Base-by-base conservation (phyloP, 2,797 vertebrate genomes). In the Danio jaintianensis region DNA sequence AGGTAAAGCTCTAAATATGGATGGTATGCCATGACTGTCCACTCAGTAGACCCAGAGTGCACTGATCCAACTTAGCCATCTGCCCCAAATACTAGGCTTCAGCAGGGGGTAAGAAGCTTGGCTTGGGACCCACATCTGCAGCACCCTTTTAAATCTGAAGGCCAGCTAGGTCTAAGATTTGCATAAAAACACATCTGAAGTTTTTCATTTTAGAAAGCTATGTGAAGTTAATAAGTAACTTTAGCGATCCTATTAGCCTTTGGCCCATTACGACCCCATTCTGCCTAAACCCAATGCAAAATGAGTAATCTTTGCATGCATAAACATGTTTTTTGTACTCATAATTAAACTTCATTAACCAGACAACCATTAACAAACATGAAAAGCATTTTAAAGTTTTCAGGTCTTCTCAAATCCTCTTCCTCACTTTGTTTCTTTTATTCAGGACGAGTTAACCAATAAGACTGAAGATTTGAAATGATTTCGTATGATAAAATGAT, bases 41-140 rank as follows among this genome's bases (percentile, higher is more conserved):
- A 52, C 47, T 78, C 55, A 67, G 10, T 48, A 59, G 64, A 56
- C 80, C 36, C 55, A 80, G 29, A 45, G 80, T 75, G 43, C 2
- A 6, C 70, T 88, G 85, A 90, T 87, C 87, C 86, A 75, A 64
- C 80, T 84, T 77, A 85, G 83, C 82, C 87, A 85, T 89, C 85
- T 91, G 89, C 80, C 84, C 85, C 84, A 85, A 87, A 87, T 87
- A 86, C 83, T 75, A 79, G 42, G 70, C 48, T 38, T 81, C 75
- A 73, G 71, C 70, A 52, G 83, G 85, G 85, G 83, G 83, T 87
- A 89, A 89, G 87, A 91, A 77, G 89, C 87, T 92, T 85, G 47
- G n/a, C 66, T 56, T 70, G 82, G 80, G 86, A 77, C 50, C 79
- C 83, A 78, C 61, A 66, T 86, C 77, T 82, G 55, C 81, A 82